Evolutionary conservation across 2,113 vertebrate species (phyloP).

Genomic region (Psittacus erithacus): DNA sequence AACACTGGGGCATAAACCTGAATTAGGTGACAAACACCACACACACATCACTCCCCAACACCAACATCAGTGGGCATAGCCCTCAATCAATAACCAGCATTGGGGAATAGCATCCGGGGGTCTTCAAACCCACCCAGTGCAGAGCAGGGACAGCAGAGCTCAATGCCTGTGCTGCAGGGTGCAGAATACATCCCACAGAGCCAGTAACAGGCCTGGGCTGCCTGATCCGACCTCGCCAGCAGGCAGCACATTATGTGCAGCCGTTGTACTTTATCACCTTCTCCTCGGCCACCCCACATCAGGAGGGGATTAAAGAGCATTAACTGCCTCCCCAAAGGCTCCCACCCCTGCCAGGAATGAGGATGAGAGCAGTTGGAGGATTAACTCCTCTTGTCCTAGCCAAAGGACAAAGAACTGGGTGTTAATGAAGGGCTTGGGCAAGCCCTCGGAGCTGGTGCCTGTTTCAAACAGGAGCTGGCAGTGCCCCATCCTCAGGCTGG

Average conservation of each 20-base stretch:
- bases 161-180: fast-evolving
- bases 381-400: background rate
- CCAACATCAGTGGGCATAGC: fast-evolving
- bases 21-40: background rate
- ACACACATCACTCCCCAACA: too few relatives aligned
- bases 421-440: fast-evolving
- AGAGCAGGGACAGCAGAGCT: background rate
- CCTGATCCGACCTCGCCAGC: background rate
- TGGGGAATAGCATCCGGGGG: background rate
- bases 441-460: background rate
- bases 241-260: background rate
- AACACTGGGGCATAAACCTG: fast-evolving
- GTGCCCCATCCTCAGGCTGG: fast-evolving
- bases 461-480: fast-evolving
- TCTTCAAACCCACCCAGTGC: fast-evolving
- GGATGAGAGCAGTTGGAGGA: background rate
- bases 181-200: fast-evolving
- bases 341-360: background rate
- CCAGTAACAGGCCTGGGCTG: background rate
- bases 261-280: constrained; percentile 5
- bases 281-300: fast-evolving
- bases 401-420: background rate
- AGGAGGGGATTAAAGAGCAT: constrained; percentile 39
- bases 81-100: background rate
- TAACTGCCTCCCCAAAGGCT: background rate